Conservation (phyloP, 2,888 invertebrate genomes). For the Eumerus sabulonum region DNA sequence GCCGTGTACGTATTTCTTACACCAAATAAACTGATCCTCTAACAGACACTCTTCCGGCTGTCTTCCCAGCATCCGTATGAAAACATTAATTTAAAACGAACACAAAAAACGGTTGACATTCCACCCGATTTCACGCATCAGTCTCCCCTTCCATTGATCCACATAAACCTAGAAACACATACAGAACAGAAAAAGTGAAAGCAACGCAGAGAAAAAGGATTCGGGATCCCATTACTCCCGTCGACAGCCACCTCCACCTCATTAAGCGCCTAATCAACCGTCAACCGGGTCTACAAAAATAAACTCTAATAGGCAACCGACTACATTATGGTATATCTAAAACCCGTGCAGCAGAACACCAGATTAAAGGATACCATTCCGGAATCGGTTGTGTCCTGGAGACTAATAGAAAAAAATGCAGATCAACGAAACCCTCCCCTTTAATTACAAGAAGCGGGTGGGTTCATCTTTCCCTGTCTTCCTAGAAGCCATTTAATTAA, state of each 20-base stretch:
- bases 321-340: constrained; percentile 3
- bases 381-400: constrained; percentile 24
- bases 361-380: constrained; percentile 38
- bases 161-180: not conserved
- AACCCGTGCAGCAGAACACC: constrained; percentile 27
- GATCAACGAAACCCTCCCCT: constrained; percentile 5
- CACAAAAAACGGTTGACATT: constrained; percentile 32
- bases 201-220: constrained; percentile 21
- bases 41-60: too few relatives aligned
- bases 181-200: not conserved
- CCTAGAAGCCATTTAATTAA: constrained; percentile 60
- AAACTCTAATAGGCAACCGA: constrained; percentile 34
- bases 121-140: constrained; percentile 32
- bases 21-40: not conserved
- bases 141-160: constrained; percentile 16
- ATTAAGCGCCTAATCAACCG: constrained; percentile 77
- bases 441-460: constrained; percentile 45
- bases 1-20: not conserved
- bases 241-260: constrained; percentile 72
- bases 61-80: too few relatives aligned
- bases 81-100: not conserved
- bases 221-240: constrained; percentile 38
- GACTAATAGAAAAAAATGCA: constrained; percentile 8
- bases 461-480: not conserved
- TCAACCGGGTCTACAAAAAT: constrained; percentile 60